Evolutionary conservation across 2,113 vertebrate species (phyloP), one percentile per base, ranked within the genome.

Genomic region (Notothenia coriiceps): DNA sequence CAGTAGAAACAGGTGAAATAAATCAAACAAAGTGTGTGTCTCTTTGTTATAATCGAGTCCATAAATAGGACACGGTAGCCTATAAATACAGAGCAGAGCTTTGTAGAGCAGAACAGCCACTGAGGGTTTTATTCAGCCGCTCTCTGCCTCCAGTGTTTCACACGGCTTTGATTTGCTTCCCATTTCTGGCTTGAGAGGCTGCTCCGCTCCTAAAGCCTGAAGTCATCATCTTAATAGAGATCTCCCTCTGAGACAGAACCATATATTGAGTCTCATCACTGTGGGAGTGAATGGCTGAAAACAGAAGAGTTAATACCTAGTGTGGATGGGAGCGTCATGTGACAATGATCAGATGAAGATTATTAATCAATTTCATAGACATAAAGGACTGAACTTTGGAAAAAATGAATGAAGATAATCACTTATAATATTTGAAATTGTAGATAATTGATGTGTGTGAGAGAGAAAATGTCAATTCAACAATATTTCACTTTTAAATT

Each of bases 151-250:
- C 51, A 1, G 43, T 70, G 69, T 46, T 69, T 61, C 70, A 75
- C 61, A 22, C 51, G 4, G 52, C 22, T 33, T 50, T 79, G 54
- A 83, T 72, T 64, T 70, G 77, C 50, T 74, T 78, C 65, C 79
- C 63, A 70, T 86, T 80, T 80, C 40, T 18, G 60, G 51, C 63
- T 55, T 52, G 13, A 72, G 50, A 80, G 71, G 64, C 70, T 14
- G 56, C 70, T 68, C 61, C 29, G 70, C 84, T 74, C 51, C 54
- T 79, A 77, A 56, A 77, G 57, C 71, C 86, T 72, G 84, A 74
- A 20, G 69, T 80, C 82, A 50, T 77, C 87, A 89, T 91, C 86
- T 87, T 87, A 89, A 91, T 90, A 68, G 86, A 90, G 84, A 88
- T 91, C 86, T 86, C 62, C 25, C 69, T 72, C 69, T 61, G 61